A percentile compares a stretch with the other conserved stretches of the same genome.
These are phyloP conservation scores for Trinorchestia longiramus DNA, from an alignment of 1,140 invertebrate species.

Conservation along the genomic window DNA sequence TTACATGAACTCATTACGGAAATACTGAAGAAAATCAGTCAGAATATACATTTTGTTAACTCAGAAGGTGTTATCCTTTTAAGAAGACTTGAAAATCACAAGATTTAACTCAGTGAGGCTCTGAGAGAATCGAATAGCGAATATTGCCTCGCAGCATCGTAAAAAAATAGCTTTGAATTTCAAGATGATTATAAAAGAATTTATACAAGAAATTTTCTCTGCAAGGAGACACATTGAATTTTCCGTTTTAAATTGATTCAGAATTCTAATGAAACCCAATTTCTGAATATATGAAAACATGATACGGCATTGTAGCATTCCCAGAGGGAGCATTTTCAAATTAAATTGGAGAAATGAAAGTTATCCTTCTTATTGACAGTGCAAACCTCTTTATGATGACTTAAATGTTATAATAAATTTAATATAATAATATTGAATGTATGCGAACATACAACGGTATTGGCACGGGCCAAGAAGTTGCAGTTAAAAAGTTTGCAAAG, in stretches of 20 bases:
- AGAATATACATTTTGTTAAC: too few relatives aligned
- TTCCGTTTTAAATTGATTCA: neutral
- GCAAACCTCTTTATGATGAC: neutral
- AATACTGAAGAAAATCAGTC: too few relatives aligned
- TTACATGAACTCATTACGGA: too few relatives aligned
- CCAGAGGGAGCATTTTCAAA: neutral
- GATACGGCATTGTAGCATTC: neutral
- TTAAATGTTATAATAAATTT: neutral
- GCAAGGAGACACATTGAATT: neutral
- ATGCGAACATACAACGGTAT: too few relatives aligned
- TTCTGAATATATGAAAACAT: neutral
- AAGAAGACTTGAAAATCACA: too few relatives aligned
- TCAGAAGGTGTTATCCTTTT: too few relatives aligned
- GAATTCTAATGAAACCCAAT: neutral
- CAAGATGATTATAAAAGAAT: neutral
- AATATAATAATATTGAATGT: too few relatives aligned
- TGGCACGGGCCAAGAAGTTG: too few relatives aligned
- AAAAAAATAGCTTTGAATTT: neutral
- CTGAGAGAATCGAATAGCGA: too few relatives aligned
- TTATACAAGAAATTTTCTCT: neutral
- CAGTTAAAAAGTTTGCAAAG: too few relatives aligned
- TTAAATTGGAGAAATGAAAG: neutral
- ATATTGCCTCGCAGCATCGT: too few relatives aligned
- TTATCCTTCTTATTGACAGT: neutral
- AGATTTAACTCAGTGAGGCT: too few relatives aligned